Conservation (phyloP, 2,888 invertebrate genomes). For the Ceriagrion tenellum region DNA sequence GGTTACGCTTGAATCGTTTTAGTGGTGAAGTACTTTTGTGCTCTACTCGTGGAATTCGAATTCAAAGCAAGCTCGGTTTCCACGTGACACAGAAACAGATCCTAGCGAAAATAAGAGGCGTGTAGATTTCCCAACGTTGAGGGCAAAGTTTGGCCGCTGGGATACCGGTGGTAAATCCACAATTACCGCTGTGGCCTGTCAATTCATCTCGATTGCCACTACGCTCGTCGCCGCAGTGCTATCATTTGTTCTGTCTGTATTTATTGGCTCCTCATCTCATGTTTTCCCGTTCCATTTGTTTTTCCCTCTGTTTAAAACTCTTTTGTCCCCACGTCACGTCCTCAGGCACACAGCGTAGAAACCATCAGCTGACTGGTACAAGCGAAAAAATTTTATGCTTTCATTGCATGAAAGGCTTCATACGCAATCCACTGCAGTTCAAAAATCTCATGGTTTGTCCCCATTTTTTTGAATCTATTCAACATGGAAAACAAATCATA, state of each 20-base stretch:
- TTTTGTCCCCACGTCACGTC: not conserved
- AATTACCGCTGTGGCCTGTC: not conserved
- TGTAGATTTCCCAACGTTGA: not conserved
- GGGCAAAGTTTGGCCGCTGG: not conserved
- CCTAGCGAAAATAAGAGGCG: not conserved
- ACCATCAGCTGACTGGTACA: not conserved
- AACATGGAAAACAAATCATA: no score
- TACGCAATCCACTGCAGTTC: no score
- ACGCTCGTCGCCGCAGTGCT: not conserved
- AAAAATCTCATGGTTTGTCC: no score
- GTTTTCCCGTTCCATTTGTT: not conserved
- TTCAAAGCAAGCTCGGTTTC: not conserved
- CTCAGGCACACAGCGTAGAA: not conserved
- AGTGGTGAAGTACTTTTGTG: no score
- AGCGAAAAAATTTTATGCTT: not conserved
- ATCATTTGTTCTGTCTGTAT: not conserved
- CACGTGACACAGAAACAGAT: not conserved
- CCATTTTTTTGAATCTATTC: no score
- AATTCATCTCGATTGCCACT: not conserved
- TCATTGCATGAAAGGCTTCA: no score
- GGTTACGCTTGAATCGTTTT: no score
- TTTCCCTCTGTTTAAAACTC: not conserved
- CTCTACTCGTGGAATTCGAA: not conserved
- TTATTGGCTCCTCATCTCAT: not conserved
- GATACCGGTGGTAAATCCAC: not conserved